These are phyloP conservation scores for Gastracanthus pulcherrimus DNA, from an alignment of 2,888 invertebrate genomes.

Conservation along the genomic window DNA sequence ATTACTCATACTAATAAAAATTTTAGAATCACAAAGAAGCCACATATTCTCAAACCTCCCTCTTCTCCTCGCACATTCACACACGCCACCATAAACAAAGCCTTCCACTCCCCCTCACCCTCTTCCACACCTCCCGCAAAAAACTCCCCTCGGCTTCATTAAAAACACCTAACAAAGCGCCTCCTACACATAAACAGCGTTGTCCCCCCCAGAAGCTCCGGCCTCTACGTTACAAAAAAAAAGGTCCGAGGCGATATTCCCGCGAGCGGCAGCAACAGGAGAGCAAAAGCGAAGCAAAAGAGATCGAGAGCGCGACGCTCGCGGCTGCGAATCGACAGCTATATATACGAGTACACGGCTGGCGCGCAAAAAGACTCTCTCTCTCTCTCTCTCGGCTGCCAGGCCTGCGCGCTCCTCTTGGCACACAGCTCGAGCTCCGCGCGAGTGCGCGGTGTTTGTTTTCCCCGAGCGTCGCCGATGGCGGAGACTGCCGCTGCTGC, in stretches of 20 bases:
- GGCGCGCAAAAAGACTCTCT: conserved; percentile 35
- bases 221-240: not conserved
- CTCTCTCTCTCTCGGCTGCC: too few species aligned
- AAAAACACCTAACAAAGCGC: conserved; percentile 48
- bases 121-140: not conserved
- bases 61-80: too few species aligned
- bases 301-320: not conserved
- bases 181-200: not conserved
- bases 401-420: not conserved
- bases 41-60: not conserved
- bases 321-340: conserved; percentile 43
- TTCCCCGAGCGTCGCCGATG: conserved; percentile 16
- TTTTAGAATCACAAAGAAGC: not conserved
- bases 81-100: too few species aligned
- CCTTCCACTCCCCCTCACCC: too few species aligned
- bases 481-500: not conserved
- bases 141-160: conserved; percentile 22
- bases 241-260: conserved; percentile 13
- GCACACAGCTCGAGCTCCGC: not conserved
- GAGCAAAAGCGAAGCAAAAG: too few species aligned
- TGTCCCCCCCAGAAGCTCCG: not conserved
- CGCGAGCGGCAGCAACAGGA: conserved; percentile 16
- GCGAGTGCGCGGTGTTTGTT: conserved; percentile 25
- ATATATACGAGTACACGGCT: too few species aligned
- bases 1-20: too few species aligned